Evolutionary conservation across 1,140 invertebrate species (phyloP).

Genomic region (Drosophila truncata): DNA sequence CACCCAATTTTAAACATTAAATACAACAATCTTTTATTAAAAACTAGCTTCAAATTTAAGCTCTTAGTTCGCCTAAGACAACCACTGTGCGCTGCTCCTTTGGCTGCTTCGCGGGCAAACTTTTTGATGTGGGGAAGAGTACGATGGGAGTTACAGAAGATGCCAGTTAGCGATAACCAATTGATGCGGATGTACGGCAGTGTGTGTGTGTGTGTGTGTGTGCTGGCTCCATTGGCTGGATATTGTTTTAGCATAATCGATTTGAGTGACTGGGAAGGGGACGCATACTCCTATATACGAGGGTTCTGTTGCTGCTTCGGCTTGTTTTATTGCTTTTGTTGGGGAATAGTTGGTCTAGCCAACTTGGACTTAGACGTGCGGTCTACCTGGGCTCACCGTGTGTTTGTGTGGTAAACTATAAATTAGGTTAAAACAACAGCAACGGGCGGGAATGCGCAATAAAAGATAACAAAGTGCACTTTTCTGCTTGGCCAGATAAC

Average conservation of each 20-base stretch:
- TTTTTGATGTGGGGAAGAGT: conserved; percentile 46
- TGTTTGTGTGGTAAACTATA: conserved; percentile 73
- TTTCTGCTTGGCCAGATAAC: conserved; percentile 74
- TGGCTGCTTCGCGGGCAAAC: conserved; percentile 68
- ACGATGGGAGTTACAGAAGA: conserved; percentile 51
- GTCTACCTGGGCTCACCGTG: conserved; percentile 59
- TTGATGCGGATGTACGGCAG: conserved; percentile 32
- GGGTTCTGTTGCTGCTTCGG: conserved; percentile 43
- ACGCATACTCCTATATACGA: background rate
- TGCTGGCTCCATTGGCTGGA: conserved; percentile 70
- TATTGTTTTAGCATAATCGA: conserved; percentile 85
- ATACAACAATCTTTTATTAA: background rate
- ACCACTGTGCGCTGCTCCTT: conserved; percentile 50
- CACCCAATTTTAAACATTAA: accelerated
- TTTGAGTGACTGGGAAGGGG: conserved; percentile 69
- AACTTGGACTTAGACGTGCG: conserved; percentile 62
- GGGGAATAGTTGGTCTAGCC: conserved; percentile 59
- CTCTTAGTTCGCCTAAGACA: accelerated
- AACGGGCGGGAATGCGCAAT: conserved; percentile 73
- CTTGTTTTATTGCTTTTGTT: conserved; percentile 84
- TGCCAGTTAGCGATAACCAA: conserved; percentile 53
- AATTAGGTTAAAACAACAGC: conserved; percentile 81
- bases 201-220: conserved; percentile 58
- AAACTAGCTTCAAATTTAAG: background rate
- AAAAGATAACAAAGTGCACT: conserved; percentile 84